phyloP scores from a whole-genome alignment of 1,140 invertebrate genomes.

The Cydia splendana region DNA sequence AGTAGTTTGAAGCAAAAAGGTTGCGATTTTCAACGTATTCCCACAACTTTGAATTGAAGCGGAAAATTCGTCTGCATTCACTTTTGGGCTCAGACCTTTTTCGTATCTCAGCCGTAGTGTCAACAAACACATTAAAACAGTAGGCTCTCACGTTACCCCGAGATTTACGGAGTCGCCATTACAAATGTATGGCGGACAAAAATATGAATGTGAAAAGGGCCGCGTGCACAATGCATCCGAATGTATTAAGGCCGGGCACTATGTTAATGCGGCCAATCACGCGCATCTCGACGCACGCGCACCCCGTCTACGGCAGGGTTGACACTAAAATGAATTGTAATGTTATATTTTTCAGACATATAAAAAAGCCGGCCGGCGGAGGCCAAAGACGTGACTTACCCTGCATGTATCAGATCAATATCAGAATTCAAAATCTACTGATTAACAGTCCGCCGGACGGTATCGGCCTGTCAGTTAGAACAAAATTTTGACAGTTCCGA shows the following conservation, averaged over 20 bases:
- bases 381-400: too few relatives aligned
- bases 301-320: slow-evolving; percentile 36
- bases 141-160: background rate
- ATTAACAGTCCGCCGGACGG: too few relatives aligned
- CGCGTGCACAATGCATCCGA: slow-evolving; percentile 36
- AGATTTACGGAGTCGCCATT: slow-evolving; percentile 2
- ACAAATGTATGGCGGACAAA: slow-evolving; percentile 18
- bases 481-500: too few relatives aligned
- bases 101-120: slow-evolving; percentile 8
- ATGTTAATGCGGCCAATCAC: slow-evolving; percentile 52
- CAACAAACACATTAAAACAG: slow-evolving; percentile 32
- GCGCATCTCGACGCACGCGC: slow-evolving; percentile 45
- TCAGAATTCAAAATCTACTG: too few relatives aligned
- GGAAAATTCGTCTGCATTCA: too few relatives aligned
- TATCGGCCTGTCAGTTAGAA: too few relatives aligned
- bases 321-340: background rate
- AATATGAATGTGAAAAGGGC: slow-evolving; percentile 45
- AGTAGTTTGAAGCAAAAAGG: too few relatives aligned
- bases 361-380: too few relatives aligned
- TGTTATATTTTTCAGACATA: background rate
- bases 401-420: too few relatives aligned
- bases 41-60: too few relatives aligned
- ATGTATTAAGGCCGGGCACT: slow-evolving; percentile 41
- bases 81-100: too few relatives aligned
- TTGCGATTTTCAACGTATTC: too few relatives aligned